These are phyloP conservation scores for Himalopsyche phryganea DNA, from an alignment of 1,140 invertebrate genomes.

Conservation along the genomic window DNA sequence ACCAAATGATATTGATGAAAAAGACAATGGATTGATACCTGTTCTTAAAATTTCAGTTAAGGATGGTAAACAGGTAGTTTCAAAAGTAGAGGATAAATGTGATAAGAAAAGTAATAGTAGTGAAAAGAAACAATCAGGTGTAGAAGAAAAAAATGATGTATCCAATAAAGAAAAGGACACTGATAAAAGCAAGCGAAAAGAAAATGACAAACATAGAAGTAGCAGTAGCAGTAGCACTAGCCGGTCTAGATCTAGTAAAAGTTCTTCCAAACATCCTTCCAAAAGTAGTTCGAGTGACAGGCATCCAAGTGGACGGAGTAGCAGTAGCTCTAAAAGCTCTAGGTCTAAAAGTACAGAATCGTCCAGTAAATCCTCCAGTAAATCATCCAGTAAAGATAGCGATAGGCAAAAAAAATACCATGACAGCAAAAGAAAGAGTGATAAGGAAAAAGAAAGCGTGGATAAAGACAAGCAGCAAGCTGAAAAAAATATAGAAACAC, in stretches of 20 bases:
- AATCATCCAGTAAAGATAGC: conserved; percentile 7
- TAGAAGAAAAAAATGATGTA: conserved; percentile 6
- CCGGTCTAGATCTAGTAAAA: conserved; percentile 51
- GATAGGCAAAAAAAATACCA: conserved; percentile 31
- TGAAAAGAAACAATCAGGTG: conserved; percentile 31
- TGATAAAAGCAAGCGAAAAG: conserved; percentile 39
- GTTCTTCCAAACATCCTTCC: conserved; percentile 46
- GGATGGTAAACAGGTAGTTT: conserved; percentile 70
- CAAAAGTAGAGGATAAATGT: conserved; percentile 56
- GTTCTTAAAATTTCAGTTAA: conserved; percentile 65
- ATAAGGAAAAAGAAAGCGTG: conserved; percentile 50
- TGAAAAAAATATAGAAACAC: conserved; percentile 65
- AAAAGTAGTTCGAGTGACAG: conserved; percentile 34
- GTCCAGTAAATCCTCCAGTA: conserved; percentile 29
- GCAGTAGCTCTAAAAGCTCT: conserved; percentile 45
- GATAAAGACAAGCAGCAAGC: conserved; percentile 54
- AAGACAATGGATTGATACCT: conserved; percentile 36
- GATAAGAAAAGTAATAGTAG: conserved; percentile 37
- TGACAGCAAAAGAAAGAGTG: conserved; percentile 41
- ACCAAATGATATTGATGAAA: conserved; percentile 18
- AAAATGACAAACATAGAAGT: conserved; percentile 45
- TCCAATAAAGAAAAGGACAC: conserved; percentile 45
- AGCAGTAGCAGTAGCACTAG: conserved; percentile 47
- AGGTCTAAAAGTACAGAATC: conserved; percentile 40
- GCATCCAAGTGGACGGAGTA: conserved; percentile 41